These are phyloP conservation scores for Drosophila sucinea DNA, from an alignment of 1,140 invertebrate genomes.

Conservation along the genomic window DNA sequence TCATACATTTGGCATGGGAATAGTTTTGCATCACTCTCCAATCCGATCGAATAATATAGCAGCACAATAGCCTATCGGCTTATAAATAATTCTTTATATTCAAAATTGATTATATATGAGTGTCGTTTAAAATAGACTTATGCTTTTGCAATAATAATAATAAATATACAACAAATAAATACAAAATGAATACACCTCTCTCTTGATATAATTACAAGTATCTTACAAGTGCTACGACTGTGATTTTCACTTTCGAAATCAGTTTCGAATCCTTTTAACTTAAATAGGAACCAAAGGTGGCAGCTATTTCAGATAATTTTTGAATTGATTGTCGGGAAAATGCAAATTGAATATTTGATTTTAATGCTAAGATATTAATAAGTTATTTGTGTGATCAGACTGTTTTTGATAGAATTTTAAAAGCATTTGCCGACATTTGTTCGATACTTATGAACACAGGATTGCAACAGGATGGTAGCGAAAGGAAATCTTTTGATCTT, in stretches of 20 bases:
- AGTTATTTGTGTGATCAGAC: background rate
- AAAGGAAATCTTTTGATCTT: background rate
- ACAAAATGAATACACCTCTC: background rate
- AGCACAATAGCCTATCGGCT: background rate
- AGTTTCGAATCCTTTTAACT: background rate
- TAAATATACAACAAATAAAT: constrained; percentile 15
- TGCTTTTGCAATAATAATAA: background rate
- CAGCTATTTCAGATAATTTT: background rate
- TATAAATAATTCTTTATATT: constrained; percentile 7
- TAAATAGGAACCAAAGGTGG: background rate
- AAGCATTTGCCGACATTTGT: background rate
- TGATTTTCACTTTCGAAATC: background rate
- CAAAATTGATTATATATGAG: background rate
- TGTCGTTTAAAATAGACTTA: background rate
- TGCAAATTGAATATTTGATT: too few relatives aligned
- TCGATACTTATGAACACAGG: too few relatives aligned
- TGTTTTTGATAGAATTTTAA: background rate
- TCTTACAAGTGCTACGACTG: constrained; percentile 8
- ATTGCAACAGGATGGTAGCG: background rate
- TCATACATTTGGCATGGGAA: background rate
- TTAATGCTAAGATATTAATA: background rate
- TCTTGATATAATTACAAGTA: constrained; percentile 2
- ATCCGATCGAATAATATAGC: background rate
- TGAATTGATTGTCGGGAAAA: too few relatives aligned
- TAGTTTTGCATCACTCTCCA: background rate